Evolutionary conservation across 2,113 vertebrate species (phyloP).

Genomic region (Hystrix cristata): DNA sequence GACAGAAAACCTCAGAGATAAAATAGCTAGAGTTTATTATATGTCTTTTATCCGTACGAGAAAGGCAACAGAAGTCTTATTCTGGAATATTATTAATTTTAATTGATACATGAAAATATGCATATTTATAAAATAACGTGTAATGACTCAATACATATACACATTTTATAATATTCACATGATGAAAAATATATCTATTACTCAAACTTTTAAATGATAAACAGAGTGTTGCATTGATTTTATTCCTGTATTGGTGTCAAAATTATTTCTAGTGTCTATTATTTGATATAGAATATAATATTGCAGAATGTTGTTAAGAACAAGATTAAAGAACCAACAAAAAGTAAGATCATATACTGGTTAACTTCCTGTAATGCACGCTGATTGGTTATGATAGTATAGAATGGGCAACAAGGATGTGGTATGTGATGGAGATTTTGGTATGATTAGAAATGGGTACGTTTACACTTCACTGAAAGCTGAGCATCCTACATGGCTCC

Average conservation of each 20-base stretch:
- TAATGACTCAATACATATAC: background rate
- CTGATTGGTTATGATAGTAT: background rate
- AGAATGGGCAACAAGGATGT: background rate
- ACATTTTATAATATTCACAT: background rate
- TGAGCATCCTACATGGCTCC: accelerated
- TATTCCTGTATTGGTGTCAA: background rate
- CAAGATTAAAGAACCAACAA: background rate
- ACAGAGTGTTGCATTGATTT: background rate
- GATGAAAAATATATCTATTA: background rate
- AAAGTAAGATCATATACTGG: background rate
- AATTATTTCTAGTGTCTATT: background rate
- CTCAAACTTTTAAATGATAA: background rate
- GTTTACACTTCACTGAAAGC: background rate
- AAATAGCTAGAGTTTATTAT: background rate
- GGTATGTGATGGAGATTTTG: background rate
- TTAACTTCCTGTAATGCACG: background rate
- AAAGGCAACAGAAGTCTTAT: background rate
- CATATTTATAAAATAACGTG: background rate
- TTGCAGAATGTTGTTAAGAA: background rate
- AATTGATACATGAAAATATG: background rate
- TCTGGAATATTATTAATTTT: background rate
- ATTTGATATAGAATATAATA: background rate
- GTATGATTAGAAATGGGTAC: background rate
- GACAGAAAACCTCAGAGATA: background rate
- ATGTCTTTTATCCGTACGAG: background rate